Percentiles rank a stretch among this genome's conserved stretches.
phyloP scores from a whole-genome alignment of 2,888 invertebrate species.

The Odontomyia ornata region DNA sequence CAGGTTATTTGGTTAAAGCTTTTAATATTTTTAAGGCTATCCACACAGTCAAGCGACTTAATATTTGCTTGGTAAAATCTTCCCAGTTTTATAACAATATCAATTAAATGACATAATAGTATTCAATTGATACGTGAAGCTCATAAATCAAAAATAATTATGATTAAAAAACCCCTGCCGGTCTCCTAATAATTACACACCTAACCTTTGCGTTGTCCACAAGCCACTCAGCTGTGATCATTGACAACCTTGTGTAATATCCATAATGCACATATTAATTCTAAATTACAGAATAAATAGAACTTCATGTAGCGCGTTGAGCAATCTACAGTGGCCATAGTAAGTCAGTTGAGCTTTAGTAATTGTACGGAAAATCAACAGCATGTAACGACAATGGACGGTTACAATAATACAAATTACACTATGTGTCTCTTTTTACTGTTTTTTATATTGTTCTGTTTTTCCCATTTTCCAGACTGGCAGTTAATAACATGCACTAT shows the following conservation, averaged over 20 bases:
- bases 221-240: not conserved
- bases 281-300: constrained; percentile 13
- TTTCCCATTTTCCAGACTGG: constrained; percentile 73
- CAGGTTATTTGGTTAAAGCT: too few relatives aligned
- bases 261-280: not conserved
- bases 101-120: too few relatives aligned
- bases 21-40: too few relatives aligned
- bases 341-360: not conserved
- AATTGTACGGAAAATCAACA: constrained; percentile 30
- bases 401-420: constrained; percentile 35
- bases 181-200: not conserved
- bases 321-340: not conserved
- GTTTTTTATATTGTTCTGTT: constrained; percentile 18
- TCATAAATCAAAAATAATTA: too few relatives aligned
- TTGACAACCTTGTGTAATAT: not conserved
- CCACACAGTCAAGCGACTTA: too few relatives aligned
- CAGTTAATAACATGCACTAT: constrained; percentile 93
- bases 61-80: too few relatives aligned
- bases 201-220: not conserved
- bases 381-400: constrained; percentile 26
- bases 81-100: too few relatives aligned
- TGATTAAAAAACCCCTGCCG: too few relatives aligned
- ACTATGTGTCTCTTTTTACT: constrained; percentile 5
- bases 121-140: too few relatives aligned
- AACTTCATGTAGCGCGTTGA: not conserved